Evolutionary conservation across 2,888 invertebrate genomes (phyloP).

Genomic region (Trachelus iudaicus): DNA sequence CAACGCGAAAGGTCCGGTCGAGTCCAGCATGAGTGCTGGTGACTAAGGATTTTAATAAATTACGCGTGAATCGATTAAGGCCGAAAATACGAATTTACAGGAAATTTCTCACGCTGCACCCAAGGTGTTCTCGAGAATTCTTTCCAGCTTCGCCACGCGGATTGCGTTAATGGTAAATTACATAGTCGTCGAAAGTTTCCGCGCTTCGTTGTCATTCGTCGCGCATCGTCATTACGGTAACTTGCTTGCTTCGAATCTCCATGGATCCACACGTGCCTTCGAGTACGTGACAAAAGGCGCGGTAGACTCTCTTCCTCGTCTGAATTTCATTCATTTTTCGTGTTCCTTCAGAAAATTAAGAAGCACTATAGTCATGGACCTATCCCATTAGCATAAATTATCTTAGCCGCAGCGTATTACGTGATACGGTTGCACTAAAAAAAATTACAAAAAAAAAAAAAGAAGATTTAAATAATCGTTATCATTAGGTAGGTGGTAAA

Average conservation of each 20-base stretch:
- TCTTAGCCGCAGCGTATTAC: neutral
- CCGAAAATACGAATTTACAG: neutral
- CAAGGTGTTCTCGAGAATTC: neutral
- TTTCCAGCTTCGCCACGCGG: neutral
- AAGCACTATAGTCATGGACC: neutral
- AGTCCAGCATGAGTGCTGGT: neutral
- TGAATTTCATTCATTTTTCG: neutral
- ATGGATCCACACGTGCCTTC: neutral
- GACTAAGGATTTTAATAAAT: neutral
- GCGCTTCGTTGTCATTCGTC: slow-evolving; percentile 46
- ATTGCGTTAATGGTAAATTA: slow-evolving; percentile 26
- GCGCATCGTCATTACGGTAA: slow-evolving; percentile 36
- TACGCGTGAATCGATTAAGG: neutral
- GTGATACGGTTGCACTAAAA: neutral
- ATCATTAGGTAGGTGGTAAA: neutral
- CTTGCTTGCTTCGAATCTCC: slow-evolving; percentile 26
- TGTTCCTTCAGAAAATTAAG: neutral
- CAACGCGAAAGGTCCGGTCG: neutral
- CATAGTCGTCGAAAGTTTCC: slow-evolving; percentile 52
- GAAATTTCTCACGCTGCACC: neutral
- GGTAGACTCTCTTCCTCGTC: slow-evolving; percentile 1
- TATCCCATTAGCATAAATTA: neutral
- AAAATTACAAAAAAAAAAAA: neutral
- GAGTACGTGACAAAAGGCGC: slow-evolving; percentile 15
- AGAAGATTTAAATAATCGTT: no score